A percentile compares a stretch with the other conserved stretches of the same genome.
Evolutionary conservation across 2,888 invertebrate species (phyloP).

Genomic region (Busseola fusca): DNA sequence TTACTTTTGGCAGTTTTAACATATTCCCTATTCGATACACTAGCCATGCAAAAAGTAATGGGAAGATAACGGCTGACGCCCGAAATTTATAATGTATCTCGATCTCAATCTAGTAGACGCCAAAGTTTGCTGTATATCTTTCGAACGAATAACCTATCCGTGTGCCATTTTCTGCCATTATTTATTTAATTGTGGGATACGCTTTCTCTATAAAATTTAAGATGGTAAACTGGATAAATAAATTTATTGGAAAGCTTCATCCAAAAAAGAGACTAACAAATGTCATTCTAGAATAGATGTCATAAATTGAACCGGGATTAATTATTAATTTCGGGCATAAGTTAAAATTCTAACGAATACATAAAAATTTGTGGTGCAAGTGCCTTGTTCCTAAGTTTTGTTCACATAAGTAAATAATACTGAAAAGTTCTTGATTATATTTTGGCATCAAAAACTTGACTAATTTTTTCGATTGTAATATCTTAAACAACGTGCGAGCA

Average conservation of each 20-base stretch:
- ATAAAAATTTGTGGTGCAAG: conserved; percentile 17
- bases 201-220: not conserved
- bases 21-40: not conserved
- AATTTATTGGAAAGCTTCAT: not conserved
- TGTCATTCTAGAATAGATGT: not conserved
- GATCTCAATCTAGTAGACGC: not conserved
- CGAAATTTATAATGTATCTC: conserved; percentile 6
- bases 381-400: not conserved
- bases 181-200: not conserved
- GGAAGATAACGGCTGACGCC: not conserved
- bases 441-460: not conserved
- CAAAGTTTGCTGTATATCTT: not conserved
- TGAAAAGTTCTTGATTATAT: not conserved
- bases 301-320: not conserved
- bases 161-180: not conserved
- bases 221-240: not conserved
- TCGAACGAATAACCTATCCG: not conserved
- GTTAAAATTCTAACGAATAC: not conserved
- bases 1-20: not conserved
- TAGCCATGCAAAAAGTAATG: conserved; percentile 14
- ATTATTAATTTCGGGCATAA: conserved; percentile 17
- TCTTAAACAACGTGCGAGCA: conserved; percentile 15
- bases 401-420: not conserved
- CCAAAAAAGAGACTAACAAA: not conserved
- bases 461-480: not conserved